These are phyloP conservation scores for Xiphophorus couchianus DNA, from an alignment of 2,113 vertebrate species.

Conservation along the genomic window DNA sequence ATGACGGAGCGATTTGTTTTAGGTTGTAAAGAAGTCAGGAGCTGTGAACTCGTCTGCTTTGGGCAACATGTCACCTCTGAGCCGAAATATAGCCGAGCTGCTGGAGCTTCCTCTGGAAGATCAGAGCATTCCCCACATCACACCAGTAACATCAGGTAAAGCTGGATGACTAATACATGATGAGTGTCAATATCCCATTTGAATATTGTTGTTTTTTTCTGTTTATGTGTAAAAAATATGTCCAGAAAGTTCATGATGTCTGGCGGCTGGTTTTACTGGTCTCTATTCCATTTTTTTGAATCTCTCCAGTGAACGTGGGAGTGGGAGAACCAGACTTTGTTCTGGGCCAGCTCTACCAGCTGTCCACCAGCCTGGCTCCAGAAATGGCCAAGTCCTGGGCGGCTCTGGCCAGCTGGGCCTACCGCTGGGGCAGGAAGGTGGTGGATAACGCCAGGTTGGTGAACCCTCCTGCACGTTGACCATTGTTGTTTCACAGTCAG, in stretches of 20 bases:
- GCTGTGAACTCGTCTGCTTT: conserved; percentile 30
- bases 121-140: conserved; percentile 86
- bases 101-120: conserved; percentile 89
- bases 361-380: conserved; percentile 93
- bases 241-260: neutral
- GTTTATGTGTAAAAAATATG: too few relatives aligned
- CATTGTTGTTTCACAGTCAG: too few relatives aligned
- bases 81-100: conserved; percentile 88
- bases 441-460: conserved; percentile 97
- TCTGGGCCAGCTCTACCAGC: conserved; percentile 94
- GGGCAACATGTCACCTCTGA: conserved; percentile 82
- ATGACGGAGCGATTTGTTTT: neutral
- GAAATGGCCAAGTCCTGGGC: conserved; percentile 99
- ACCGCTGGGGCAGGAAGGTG: conserved; percentile 97
- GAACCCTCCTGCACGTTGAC: neutral
- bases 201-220: too few relatives aligned
- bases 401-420: conserved; percentile 95
- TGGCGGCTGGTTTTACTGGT: neutral
- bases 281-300: neutral
- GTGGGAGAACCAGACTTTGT: conserved; percentile 97
- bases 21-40: conserved; percentile 79
- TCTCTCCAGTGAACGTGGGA: conserved; percentile 88
- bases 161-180: rapidly evolving
- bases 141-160: conserved; percentile 92
- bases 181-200: too few relatives aligned